Evolutionary conservation across 2,797 vertebrate species (phyloP).

Genomic region (Platalea minor): DNA sequence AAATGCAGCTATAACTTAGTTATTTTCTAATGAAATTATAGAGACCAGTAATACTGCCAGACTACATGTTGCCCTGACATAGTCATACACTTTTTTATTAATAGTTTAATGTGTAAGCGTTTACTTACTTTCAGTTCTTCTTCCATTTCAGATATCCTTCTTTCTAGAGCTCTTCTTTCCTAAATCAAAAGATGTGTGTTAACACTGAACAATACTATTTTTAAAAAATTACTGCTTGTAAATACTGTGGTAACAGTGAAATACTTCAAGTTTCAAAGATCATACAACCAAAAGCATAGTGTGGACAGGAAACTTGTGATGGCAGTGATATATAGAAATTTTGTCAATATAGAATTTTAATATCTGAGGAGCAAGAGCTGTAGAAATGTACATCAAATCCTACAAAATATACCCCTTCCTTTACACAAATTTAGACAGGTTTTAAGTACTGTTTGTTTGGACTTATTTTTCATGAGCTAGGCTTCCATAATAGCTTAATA

Average conservation of each 20-base stretch:
- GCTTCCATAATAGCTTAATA: conserved; percentile 21
- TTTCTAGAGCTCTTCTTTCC: conserved; percentile 99
- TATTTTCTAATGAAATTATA: not conserved
- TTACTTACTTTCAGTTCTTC: conserved; percentile 97
- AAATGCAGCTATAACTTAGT: not conserved
- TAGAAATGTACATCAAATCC: not conserved
- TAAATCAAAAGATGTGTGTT: conserved; percentile 62
- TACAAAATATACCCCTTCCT: conserved; percentile 36
- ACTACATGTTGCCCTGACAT: not conserved
- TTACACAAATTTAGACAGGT: conserved; percentile 24
- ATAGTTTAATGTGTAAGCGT: not conserved
- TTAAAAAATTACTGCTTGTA: conserved; percentile 6
- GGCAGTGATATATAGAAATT: conserved; percentile 70
- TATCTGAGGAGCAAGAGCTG: conserved; percentile 40
- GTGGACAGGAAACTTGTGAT: conserved; percentile 71
- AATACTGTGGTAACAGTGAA: conserved; percentile 69
- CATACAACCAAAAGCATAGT: conserved; percentile 76
- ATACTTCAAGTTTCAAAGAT: conserved; percentile 59
- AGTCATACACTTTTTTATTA: not conserved
- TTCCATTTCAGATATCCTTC: conserved; percentile 99
- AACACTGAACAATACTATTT: not conserved
- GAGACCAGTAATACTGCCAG: not conserved
- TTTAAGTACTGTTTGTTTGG: not conserved
- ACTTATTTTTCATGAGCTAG: conserved; percentile 17
- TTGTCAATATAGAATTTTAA: not conserved